Evolutionary conservation across 1,140 invertebrate genomes (phyloP).

Genomic region (Panagrolaimus sp.): DNA sequence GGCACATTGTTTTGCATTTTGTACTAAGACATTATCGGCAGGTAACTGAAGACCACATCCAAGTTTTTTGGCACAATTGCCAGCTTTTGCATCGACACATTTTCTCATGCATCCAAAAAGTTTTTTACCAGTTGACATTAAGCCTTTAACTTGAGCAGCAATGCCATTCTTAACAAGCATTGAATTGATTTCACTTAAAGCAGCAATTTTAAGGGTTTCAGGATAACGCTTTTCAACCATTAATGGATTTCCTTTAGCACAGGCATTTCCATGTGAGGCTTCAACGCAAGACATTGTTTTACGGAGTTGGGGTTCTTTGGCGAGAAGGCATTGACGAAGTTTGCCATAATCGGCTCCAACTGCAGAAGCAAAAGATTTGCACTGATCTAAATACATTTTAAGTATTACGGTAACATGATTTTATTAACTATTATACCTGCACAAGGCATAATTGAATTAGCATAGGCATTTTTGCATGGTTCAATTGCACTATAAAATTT

Average conservation of each 20-base stretch:
- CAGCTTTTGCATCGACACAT: conserved; percentile 7
- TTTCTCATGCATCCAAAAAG: conserved; percentile 8
- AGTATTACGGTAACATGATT: too few relatives aligned
- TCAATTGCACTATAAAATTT: not conserved
- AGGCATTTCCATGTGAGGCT: not conserved
- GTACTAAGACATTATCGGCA: conserved; percentile 5
- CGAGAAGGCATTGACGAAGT: not conserved
- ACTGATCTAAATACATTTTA: not conserved
- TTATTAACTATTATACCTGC: too few relatives aligned
- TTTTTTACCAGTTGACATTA: conserved; percentile 14
- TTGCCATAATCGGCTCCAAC: conserved; percentile 6
- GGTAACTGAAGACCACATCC: conserved; percentile 10
- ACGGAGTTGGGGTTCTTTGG: not conserved
- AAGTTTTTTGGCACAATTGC: not conserved
- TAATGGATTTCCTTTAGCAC: not conserved
- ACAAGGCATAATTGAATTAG: conserved; percentile 2
- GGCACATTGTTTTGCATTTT: conserved; percentile 15
- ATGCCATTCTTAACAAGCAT: conserved; percentile 2
- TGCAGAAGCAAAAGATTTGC: not conserved
- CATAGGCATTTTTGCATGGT: not conserved
- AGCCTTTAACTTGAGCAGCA: not conserved
- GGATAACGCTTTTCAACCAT: not conserved
- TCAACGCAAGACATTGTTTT: conserved; percentile 1
- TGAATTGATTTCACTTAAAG: not conserved
- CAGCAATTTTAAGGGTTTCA: conserved; percentile 9